Evolutionary conservation across 2,113 vertebrate genomes (phyloP).

Genomic region (Piaya cayana): DNA sequence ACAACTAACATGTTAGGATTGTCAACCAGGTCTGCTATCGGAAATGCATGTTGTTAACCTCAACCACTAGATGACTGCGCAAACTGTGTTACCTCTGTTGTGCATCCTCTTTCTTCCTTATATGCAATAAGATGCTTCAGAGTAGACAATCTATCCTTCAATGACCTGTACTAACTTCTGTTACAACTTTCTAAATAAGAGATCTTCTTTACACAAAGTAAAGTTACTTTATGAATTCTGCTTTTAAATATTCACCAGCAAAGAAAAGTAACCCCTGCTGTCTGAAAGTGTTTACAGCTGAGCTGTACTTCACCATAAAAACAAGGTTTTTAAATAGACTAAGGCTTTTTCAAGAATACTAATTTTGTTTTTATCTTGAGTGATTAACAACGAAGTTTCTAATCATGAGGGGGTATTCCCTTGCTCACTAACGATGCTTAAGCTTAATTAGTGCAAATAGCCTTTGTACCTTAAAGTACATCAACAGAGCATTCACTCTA

Average conservation of each 20-base stretch:
- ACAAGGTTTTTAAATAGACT: background rate
- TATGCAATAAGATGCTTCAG: constrained; percentile 12
- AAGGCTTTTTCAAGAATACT: background rate
- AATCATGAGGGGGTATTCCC: background rate
- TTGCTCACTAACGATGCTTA: background rate
- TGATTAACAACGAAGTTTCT: background rate
- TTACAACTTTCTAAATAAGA: constrained; percentile 22
- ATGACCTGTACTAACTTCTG: background rate
- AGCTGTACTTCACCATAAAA: background rate
- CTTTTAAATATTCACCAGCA: background rate
- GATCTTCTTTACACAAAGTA: background rate
- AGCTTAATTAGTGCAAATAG: background rate
- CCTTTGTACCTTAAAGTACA: background rate
- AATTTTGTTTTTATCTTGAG: background rate
- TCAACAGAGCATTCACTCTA: background rate
- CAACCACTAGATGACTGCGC: background rate
- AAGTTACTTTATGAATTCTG: constrained; percentile 13
- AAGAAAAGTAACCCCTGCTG: constrained; percentile 10
- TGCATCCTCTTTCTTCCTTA: background rate
- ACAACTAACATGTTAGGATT: background rate
- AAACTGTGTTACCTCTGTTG: background rate
- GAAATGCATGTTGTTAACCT: background rate
- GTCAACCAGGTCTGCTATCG: background rate
- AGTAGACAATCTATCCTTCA: constrained; percentile 15
- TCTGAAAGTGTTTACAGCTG: background rate